Base-by-base conservation (phyloP, 2,797 vertebrate species). In the Acipenser ruthenus region DNA sequence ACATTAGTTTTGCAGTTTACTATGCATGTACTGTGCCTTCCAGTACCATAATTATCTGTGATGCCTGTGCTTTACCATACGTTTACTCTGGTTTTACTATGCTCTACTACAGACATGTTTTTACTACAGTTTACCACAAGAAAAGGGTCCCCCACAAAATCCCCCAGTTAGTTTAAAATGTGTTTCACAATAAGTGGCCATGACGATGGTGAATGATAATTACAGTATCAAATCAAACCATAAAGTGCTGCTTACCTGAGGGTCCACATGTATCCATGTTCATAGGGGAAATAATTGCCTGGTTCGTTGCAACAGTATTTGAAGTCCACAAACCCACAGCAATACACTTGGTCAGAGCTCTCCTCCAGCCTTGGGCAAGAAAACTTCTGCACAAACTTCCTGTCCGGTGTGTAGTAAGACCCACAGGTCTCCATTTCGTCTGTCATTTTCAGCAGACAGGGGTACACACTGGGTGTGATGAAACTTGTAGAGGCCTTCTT, bases 261-360 rank as follows among this genome's bases (percentile, higher is more conserved):
- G 68, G 77, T 82, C 79, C 79, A 82, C 83, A 86, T 82, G 72
- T 85, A 85, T 63, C 79, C 77, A 71, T 85, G 80, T 65, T 74
- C 73, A 73, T 83, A 84, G 47, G 83, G 84, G 67, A 86, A 83
- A 68, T 83, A 80, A 70, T 82, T 85, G 71, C 78, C 81, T 1
- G 77, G 78, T 60, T 87, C 85, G 55, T 78, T 71, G 78, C 84
- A 87, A 81, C 86, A 83, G 75, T 85, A 86, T 74, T 87, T 88
- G 73, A 86, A 73, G 73, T 83, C 84, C 3, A 80, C 79, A 61
- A 88, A 88, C 70, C 85, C 83, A 13, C 78, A 86, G 78, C 84
- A 88, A 71, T 85, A 87, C 62, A 71, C 70, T 11, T 82, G 69
- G 23, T 75, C 68, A 50, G 73, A 69, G 37, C 68, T 69, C 18